Conservation (phyloP, 2,113 vertebrate species). For the Elephantulus edwardii region DNA sequence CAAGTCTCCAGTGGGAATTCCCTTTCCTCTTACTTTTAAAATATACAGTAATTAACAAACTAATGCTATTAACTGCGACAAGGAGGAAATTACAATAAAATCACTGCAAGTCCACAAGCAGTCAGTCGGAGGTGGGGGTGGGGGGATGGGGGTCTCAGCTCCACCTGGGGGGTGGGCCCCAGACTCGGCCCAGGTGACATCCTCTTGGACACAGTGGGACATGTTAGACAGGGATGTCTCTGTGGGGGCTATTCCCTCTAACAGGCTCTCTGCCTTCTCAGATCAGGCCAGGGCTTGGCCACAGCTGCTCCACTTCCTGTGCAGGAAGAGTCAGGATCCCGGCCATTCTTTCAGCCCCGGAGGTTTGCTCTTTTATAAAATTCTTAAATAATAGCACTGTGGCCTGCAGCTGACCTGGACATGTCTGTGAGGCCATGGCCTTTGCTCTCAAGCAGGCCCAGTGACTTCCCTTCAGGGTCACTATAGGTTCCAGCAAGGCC, state of each 20-base stretch:
- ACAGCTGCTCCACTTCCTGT: constrained; percentile 64
- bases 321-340: constrained; percentile 69
- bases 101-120: constrained; percentile 53
- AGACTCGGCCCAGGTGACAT: neutral
- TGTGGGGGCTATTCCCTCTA: neutral
- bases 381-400: constrained; percentile 70
- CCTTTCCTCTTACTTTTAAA: constrained; percentile 76
- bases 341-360: constrained; percentile 65
- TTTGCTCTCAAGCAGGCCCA: neutral
- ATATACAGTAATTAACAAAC: constrained; percentile 81
- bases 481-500: neutral
- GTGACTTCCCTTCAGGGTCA: constrained; percentile 54
- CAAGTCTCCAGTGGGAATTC: constrained; percentile 75
- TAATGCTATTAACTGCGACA: constrained; percentile 74
- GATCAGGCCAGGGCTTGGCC: constrained; percentile 33
- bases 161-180: neutral
- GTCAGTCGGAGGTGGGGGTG: neutral
- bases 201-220: neutral
- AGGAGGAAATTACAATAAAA: constrained; percentile 74
- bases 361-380: constrained; percentile 63
- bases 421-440: constrained; percentile 13
- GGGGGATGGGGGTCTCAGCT: neutral
- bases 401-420: constrained; percentile 38
- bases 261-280: too few species aligned
- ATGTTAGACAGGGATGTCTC: neutral